Evolutionary conservation across 2,888 invertebrate genomes (phyloP).

Genomic region (Conchocele bisecta): DNA sequence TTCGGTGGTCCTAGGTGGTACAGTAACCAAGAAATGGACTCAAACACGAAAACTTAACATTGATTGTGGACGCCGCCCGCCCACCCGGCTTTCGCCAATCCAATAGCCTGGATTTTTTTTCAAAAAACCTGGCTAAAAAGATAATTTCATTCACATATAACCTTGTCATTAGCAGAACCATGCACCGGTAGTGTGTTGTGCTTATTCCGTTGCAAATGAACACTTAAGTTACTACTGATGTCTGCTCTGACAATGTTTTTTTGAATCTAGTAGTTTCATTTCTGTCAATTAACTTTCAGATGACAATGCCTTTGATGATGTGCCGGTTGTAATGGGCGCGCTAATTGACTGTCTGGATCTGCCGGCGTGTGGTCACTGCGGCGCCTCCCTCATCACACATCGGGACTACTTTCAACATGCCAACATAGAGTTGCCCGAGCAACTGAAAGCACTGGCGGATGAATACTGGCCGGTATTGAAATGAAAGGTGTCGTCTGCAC

Average conservation of each 20-base stretch:
- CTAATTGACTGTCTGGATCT: slow-evolving; percentile 90
- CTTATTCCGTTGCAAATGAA: not conserved
- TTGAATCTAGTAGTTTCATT: slow-evolving; percentile 82
- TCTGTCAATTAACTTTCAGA: slow-evolving; percentile 85
- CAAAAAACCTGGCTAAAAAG: too few relatives aligned
- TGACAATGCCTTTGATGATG: slow-evolving; percentile 93
- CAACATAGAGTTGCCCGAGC: slow-evolving; percentile 48
- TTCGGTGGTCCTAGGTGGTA: too few relatives aligned
- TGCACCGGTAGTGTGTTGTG: not conserved
- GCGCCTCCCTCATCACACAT: slow-evolving; percentile 93
- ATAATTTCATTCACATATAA: not conserved
- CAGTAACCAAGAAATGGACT: too few relatives aligned
- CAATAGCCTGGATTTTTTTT: too few relatives aligned
- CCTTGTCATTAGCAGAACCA: not conserved
- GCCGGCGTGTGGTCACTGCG: slow-evolving; percentile 93
- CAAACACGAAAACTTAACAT: too few relatives aligned
- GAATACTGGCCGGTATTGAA: slow-evolving; percentile 73
- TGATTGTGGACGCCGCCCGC: too few relatives aligned
- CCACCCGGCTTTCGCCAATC: too few relatives aligned
- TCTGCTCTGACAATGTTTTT: too few relatives aligned
- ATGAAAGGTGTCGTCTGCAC: slow-evolving; percentile 63
- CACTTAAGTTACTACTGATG: not conserved
- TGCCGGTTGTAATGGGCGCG: slow-evolving; percentile 93
- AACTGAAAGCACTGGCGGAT: slow-evolving; percentile 56
- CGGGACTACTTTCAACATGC: slow-evolving; percentile 85